phyloP scores from a whole-genome alignment of 2,888 invertebrate genomes.

The Apamea crenata region DNA sequence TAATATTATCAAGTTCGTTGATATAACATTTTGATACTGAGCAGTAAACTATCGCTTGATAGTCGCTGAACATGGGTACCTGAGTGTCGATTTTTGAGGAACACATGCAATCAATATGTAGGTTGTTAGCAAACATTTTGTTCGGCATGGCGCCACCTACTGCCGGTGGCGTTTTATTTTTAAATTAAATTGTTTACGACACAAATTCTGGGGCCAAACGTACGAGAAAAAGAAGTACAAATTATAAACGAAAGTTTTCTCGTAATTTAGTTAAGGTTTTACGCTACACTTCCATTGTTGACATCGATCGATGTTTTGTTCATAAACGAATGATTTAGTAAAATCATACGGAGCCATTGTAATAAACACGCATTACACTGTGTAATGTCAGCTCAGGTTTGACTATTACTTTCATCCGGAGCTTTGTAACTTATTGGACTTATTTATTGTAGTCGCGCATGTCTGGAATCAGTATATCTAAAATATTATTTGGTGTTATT shows the following conservation, averaged over 20 bases:
- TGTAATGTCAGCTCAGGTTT: conserved; percentile 44
- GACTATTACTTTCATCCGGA: conserved; percentile 15
- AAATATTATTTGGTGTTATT: conserved; percentile 42
- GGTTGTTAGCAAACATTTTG: conserved; percentile 49
- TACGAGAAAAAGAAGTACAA: conserved; percentile 88
- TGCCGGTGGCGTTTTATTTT: conserved; percentile 65
- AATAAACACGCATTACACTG: conserved; percentile 27
- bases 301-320: conserved; percentile 67
- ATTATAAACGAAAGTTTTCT: conserved; percentile 81
- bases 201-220: conserved; percentile 87
- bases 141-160: conserved; percentile 42
- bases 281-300: conserved; percentile 73
- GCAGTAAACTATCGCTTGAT: conserved; percentile 22
- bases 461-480: conserved; percentile 33
- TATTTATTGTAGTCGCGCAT: conserved; percentile 52
- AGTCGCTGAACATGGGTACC: conserved; percentile 37
- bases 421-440: conserved; percentile 33
- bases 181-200: conserved; percentile 73
- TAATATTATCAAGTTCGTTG: conserved; percentile 38
- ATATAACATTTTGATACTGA: conserved; percentile 34
- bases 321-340: conserved; percentile 52
- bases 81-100: conserved; percentile 62
- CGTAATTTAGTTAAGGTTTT: conserved; percentile 85
- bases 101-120: conserved; percentile 44
- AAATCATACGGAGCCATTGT: conserved; percentile 31